These are phyloP conservation scores for Frankliniella intonsa DNA, from an alignment of 2,888 invertebrate species.

Conservation along the genomic window DNA sequence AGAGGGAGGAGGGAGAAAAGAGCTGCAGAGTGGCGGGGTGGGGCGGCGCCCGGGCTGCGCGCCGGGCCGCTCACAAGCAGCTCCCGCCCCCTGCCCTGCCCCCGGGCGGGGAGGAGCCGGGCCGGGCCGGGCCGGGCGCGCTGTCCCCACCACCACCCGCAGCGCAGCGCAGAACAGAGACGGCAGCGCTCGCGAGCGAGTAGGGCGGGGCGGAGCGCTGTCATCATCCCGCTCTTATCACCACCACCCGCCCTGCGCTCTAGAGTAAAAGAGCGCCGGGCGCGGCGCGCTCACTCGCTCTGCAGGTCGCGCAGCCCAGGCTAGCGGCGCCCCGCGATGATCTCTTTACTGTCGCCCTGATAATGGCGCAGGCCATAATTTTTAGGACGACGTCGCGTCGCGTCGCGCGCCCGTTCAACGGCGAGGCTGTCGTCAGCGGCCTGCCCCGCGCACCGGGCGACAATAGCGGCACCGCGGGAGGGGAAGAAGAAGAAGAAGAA, in stretches of 20 bases:
- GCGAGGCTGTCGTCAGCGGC: neutral
- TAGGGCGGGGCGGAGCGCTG: too few relatives aligned
- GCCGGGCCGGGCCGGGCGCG: neutral
- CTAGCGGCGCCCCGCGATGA: neutral
- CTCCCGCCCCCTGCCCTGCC: neutral
- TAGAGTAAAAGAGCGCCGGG: too few relatives aligned
- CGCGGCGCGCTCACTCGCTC: neutral
- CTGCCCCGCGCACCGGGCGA: neutral
- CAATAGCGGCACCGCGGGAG: neutral
- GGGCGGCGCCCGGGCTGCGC: neutral
- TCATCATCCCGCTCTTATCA: neutral
- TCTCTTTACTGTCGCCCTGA: neutral
- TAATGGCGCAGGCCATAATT: too few relatives aligned
- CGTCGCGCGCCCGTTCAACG: neutral
- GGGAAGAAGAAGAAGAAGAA: too few relatives aligned
- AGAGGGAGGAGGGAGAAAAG: neutral
- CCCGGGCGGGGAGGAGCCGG: neutral
- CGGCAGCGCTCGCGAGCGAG: neutral
- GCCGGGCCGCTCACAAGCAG: neutral
- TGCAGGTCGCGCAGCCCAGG: neutral
- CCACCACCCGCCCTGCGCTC: neutral
- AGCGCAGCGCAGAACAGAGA: neutral
- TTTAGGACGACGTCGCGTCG: too few relatives aligned
- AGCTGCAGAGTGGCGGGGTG: too few relatives aligned
- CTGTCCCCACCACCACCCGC: neutral